Base-by-base conservation (phyloP, 2,888 invertebrate genomes). In the Sisyra nigra region DNA sequence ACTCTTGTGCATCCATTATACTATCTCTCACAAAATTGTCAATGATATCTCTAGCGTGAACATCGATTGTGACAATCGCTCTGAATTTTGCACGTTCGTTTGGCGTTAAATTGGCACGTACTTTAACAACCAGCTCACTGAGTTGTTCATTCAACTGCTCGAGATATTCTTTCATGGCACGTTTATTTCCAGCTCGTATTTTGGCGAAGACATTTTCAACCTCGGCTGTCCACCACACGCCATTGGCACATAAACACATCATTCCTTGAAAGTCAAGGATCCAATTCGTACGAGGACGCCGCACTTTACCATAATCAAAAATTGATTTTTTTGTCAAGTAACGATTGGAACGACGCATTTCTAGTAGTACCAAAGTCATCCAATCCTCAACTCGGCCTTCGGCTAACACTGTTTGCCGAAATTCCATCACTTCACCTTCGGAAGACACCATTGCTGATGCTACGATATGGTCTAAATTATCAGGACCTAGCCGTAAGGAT, bases 141-240 rank as follows among this genome's bases (percentile, higher is more conserved):
- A 93, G 68, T 61, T 91, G 91, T 45, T 69, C 69, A 55, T 92
- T 92, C 45, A 85, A 73, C 49, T 79, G 73, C 51, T 72, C 69
- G 19, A 92, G 67, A 59, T 89, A 89, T 55, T 89, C 82, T 62
- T 91, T 92, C 87, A 93, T 89, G 0, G 89, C 87, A 9, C 81
- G 67, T 58, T 89, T 87, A 49, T 81, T 74, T 3, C 91, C 87
- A 47, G 70, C 71, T 6, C 72, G 66, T 36, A 80, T 74, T 55
- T 74, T 79, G 3, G 58, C 62, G 58, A 93, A 92, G 0, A 88
- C 85, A 56, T 92, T 84, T 56, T 93, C 93, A 0, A 91, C 88
- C 60, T 93, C 92, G 6, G 87, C 87, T 0, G 92, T 93, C 92
- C 92, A 93, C 92, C 92, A 93, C 2, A 93, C 81, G n/a, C n/a